Base-by-base conservation (phyloP, 2,113 vertebrate species). In the Leptobrachium ailaonicum region DNA sequence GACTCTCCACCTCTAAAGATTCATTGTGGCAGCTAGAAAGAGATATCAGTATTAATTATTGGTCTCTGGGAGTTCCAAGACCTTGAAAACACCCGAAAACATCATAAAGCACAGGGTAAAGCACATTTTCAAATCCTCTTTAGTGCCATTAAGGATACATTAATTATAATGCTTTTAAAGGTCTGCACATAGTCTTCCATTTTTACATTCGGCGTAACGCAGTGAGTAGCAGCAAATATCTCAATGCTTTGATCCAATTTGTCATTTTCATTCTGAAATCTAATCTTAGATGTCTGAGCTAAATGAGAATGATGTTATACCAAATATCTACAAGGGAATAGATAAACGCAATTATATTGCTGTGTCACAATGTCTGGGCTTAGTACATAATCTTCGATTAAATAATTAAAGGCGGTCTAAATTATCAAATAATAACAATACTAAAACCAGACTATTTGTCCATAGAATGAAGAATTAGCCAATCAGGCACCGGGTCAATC, bases 101-200 rank as follows among this genome's bases (percentile, higher is more conserved):
- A 12, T 60, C 11, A 60, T 60, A 60, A 60, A 60, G 56, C 9
- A 14, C 12, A 11, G 6, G 56, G 56, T 60, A 11, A 60, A 12
- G 56, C 56, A 60, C 56, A 60, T 60, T 60, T 12, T 60, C 13
- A 11, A 60, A 11, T 60, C 10, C 56, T 13, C 11, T 60, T 60
- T 60, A 60, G 56, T 60, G 56, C 56, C 56, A 60, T 60, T 13
- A 60, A 60, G 56, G 56, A 11, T 60, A 60, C 56, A 60, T 60
- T 60, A 60, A 60, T 60, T 60, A 60, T 11, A 60, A 2, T 11
- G 56, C 56, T 60, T 60, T 60, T 12, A 13, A 14, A 11, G 56
- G 13, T 12, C 13, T 58, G 13, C 5, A 58, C 10, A 12, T 2
- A 12, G 13, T 58, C 56, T 58, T 60, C 13, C 4, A 60, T 12